Conservation (phyloP, 2,113 vertebrate genomes). For the Martes martes region DNA sequence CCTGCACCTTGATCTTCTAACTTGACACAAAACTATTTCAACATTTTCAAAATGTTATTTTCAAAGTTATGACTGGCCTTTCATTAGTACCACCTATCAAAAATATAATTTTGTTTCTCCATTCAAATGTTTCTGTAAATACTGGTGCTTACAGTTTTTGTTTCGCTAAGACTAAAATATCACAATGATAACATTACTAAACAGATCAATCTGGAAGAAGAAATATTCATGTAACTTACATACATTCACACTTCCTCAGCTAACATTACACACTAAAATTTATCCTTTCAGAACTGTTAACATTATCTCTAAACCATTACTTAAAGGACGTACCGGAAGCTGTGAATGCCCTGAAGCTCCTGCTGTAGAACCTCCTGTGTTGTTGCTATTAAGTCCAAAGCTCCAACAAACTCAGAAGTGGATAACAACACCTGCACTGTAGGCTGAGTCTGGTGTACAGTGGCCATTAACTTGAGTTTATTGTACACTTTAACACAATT, state of each 20-base stretch:
- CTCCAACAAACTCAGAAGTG: conserved; percentile 96
- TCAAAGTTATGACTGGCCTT: conserved; percentile 7
- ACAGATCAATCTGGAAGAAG: conserved; percentile 33
- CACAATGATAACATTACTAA: conserved; percentile 36
- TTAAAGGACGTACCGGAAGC: conserved; percentile 89
- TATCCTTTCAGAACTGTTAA: conserved; percentile 22
- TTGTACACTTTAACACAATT: conserved; percentile 94
- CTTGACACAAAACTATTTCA: conserved; percentile 28
- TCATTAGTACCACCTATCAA: conserved; percentile 6
- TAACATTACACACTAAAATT: conserved; percentile 28
- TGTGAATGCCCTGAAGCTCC: conserved; percentile 97
- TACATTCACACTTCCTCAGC: neutral
- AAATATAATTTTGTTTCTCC: conserved; percentile 39
- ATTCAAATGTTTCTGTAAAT: conserved; percentile 19
- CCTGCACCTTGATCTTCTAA: neutral
- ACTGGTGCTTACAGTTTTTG: neutral
- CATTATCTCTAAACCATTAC: conserved; percentile 33
- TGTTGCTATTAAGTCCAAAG: conserved; percentile 97
- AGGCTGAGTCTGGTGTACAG: conserved; percentile 99
- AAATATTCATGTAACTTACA: conserved; percentile 24
- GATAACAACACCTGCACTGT: conserved; percentile 97
- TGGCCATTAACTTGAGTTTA: conserved; percentile 98
- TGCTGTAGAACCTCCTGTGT: conserved; percentile 98
- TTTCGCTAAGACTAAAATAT: conserved; percentile 40
- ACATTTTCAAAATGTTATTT: conserved; percentile 33